Conservation (phyloP, 2,888 invertebrate genomes). For the Arenicola marina region DNA sequence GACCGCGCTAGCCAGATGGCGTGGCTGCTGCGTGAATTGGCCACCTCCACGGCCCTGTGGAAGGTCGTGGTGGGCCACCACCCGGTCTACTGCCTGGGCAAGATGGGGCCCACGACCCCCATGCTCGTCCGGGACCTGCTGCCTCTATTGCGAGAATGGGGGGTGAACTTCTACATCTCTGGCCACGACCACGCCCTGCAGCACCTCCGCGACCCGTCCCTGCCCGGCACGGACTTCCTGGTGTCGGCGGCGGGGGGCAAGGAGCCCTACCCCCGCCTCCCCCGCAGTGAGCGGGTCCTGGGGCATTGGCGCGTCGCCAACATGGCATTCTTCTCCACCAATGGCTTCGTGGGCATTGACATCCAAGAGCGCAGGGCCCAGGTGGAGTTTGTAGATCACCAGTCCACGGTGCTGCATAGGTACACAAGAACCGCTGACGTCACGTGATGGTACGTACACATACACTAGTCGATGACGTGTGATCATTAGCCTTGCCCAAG, state of each 20-base stretch:
- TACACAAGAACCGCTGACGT: too few relatives aligned
- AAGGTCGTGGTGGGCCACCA: conserved; percentile 22
- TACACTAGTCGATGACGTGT: too few relatives aligned
- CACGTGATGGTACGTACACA: too few relatives aligned
- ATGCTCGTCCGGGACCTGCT: not conserved
- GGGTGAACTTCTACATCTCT: conserved; percentile 13
- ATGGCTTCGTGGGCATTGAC: not conserved
- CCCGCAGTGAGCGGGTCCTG: not conserved
- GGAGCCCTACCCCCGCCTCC: not conserved
- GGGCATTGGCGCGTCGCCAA: not conserved
- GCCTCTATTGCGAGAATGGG: conserved; percentile 11
- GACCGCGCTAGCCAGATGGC: conserved; percentile 3
- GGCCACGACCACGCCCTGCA: conserved; percentile 28
- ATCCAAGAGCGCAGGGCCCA: too few relatives aligned
- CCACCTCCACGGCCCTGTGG: conserved; percentile 17
- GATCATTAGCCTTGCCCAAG: too few relatives aligned
- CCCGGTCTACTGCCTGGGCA: conserved; percentile 16
- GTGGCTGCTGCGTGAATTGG: conserved; percentile 9
- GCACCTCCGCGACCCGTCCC: conserved; percentile 4
- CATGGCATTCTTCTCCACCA: not conserved
- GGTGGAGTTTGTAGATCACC: too few relatives aligned
- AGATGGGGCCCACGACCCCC: not conserved
- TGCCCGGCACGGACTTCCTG: not conserved
- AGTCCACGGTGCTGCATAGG: too few relatives aligned
- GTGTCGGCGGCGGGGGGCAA: not conserved